phyloP scores from a whole-genome alignment of 2,888 invertebrate genomes.

The Torymus auratus region DNA sequence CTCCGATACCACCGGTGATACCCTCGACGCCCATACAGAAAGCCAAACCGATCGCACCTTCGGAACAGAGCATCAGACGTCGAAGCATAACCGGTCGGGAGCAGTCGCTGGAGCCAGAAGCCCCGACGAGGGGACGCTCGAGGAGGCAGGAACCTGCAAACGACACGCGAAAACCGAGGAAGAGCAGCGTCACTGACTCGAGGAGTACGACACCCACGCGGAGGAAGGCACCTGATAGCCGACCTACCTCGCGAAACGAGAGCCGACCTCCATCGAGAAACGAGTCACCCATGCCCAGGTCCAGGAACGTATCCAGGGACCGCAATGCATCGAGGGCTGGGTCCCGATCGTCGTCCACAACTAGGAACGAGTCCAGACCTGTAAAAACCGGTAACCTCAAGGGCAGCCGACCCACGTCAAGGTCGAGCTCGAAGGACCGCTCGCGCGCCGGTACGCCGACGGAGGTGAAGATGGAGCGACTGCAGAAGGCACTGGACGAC shows the following conservation, averaged over 20 bases:
- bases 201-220: slow-evolving; percentile 62
- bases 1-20: slow-evolving; percentile 50
- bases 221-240: slow-evolving; percentile 40
- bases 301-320: slow-evolving; percentile 61
- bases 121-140: slow-evolving; percentile 17
- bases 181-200: slow-evolving; percentile 51
- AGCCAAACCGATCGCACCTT: slow-evolving; percentile 41
- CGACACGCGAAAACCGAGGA: slow-evolving; percentile 25
- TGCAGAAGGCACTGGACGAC: slow-evolving; percentile 65
- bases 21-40: slow-evolving; percentile 46
- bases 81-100: slow-evolving; percentile 16
- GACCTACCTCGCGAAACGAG: slow-evolving; percentile 40
- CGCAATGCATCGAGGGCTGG: slow-evolving; percentile 56
- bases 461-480: slow-evolving; percentile 72
- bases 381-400: slow-evolving; percentile 4
- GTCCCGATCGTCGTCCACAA: slow-evolving; percentile 69
- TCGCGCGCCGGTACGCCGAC: slow-evolving; percentile 70
- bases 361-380: slow-evolving; percentile 50
- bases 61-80: slow-evolving; percentile 36
- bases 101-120: slow-evolving; percentile 21
- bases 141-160: slow-evolving; percentile 18
- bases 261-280: slow-evolving; percentile 66
- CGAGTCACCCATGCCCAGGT: slow-evolving; percentile 66
- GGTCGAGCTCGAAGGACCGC: slow-evolving; percentile 70
- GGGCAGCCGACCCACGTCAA: slow-evolving; percentile 65